Evolutionary conservation across 2,797 vertebrate genomes (phyloP).

Genomic region (Acrossocheilus wenchowensis): DNA sequence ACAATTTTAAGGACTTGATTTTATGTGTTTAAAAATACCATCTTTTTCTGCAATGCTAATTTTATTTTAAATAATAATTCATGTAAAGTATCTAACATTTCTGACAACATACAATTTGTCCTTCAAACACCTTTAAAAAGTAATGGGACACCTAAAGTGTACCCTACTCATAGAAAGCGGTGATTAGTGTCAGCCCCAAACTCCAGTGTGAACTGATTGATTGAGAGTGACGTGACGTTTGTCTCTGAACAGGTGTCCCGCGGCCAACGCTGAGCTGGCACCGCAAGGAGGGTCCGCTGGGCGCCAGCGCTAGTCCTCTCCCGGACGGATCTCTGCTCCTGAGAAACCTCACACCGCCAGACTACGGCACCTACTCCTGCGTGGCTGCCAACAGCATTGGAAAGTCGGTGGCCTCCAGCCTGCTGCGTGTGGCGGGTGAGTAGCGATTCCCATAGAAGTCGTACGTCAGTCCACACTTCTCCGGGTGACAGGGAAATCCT

Average conservation of each 20-base stretch:
- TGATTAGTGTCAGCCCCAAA: background rate
- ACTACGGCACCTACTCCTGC: conserved; percentile 83
- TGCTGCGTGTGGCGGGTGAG: conserved; percentile 80
- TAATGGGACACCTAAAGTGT: conserved; percentile 4
- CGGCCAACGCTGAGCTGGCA: conserved; percentile 82
- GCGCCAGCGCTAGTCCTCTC: conserved; percentile 65
- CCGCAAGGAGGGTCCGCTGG: conserved; percentile 72
- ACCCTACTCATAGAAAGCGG: background rate
- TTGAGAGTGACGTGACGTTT: conserved; percentile 35
- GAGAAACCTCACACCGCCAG: conserved; percentile 76
- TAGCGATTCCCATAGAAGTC: conserved; percentile 9
- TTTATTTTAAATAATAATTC: background rate
- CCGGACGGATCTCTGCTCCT: conserved; percentile 83
- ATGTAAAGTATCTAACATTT: background rate
- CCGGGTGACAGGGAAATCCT: conserved; percentile 38
- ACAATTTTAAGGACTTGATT: background rate
- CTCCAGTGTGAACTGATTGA: conserved; percentile 16
- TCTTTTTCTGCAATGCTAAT: background rate
- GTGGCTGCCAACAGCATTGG: conserved; percentile 83
- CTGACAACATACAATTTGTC: background rate
- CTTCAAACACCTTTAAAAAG: background rate
- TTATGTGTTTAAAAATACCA: background rate
- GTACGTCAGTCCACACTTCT: conserved; percentile 39
- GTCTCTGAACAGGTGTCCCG: conserved; percentile 79
- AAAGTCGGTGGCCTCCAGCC: conserved; percentile 74